These are phyloP conservation scores for Lepus timidus DNA, from an alignment of 2,113 vertebrate genomes.

Conservation along the genomic window DNA sequence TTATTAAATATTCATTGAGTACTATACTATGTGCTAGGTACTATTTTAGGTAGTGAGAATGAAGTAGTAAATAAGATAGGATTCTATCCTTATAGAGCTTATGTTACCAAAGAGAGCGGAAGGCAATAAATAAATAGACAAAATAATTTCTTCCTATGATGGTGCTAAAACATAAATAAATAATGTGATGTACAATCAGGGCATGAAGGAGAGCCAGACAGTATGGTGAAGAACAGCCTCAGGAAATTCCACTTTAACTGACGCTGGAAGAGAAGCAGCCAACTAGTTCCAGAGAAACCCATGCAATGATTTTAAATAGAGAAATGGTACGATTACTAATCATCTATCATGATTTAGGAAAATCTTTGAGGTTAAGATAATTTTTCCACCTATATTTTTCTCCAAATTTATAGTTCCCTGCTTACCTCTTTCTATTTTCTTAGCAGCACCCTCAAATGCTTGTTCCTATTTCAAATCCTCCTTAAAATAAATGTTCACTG, in stretches of 20 bases:
- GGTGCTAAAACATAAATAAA: not conserved
- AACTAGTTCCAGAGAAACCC: not conserved
- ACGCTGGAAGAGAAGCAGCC: not conserved
- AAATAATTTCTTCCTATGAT: not conserved
- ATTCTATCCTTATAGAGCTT: not conserved
- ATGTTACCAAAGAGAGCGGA: not conserved
- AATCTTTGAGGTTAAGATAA: not conserved
- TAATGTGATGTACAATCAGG: not conserved
- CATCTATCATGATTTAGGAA: not conserved
- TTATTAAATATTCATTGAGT: not conserved
- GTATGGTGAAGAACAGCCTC: not conserved
- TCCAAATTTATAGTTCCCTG: not conserved
- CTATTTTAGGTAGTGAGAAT: not conserved
- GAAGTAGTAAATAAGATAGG: not conserved
- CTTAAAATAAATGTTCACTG: not conserved
- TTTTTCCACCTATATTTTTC: not conserved
- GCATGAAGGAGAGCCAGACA: not conserved
- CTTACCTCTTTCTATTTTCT: not conserved
- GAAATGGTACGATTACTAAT: not conserved
- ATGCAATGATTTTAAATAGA: not conserved
- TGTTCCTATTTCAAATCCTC: not conserved
- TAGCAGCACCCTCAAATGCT: not conserved
- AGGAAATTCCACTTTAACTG: not conserved
- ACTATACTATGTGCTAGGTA: not conserved
- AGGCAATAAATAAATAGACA: not conserved